Percentiles rank a stretch among this genome's conserved stretches.
Conservation (phyloP, 2,113 vertebrate species). For the Barbus barbus region DNA sequence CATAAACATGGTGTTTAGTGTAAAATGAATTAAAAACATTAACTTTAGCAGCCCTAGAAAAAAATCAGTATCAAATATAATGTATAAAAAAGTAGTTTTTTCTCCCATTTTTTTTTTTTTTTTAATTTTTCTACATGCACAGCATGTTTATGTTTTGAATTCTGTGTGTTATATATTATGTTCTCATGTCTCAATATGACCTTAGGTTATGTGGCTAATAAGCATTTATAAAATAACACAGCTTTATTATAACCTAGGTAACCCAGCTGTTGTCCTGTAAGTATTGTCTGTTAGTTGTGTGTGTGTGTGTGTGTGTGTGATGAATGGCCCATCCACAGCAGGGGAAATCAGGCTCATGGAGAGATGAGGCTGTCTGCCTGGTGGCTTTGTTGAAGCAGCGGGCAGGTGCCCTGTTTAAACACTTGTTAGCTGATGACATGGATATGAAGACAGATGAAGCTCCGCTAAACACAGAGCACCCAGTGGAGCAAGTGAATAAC, state of each 20-base stretch:
- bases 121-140: too few relatives aligned
- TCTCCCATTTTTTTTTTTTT: too few relatives aligned
- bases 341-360: conserved; percentile 37
- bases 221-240: background rate
- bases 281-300: conserved; percentile 3
- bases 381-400: conserved; percentile 65
- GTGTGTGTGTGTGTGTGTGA: conserved; percentile 30
- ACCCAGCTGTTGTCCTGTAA: background rate
- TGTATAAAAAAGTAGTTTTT: too few relatives aligned
- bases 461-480: conserved; percentile 31
- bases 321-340: conserved; percentile 48
- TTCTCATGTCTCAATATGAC: background rate
- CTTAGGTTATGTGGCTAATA: background rate
- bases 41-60: background rate
- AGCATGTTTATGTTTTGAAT: background rate
- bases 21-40: too few relatives aligned
- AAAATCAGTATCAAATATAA: too few relatives aligned
- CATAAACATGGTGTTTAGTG: background rate
- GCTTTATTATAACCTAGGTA: background rate
- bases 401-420: conserved; percentile 71
- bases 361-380: conserved; percentile 36
- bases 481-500: conserved; percentile 2
- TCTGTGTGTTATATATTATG: background rate
- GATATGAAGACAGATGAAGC: conserved; percentile 63
- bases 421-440: conserved; percentile 64